Evolutionary conservation across 2,113 vertebrate genomes (phyloP), one percentile per base, ranked within the genome.

Genomic region (Plecturocebus donacophilus): DNA sequence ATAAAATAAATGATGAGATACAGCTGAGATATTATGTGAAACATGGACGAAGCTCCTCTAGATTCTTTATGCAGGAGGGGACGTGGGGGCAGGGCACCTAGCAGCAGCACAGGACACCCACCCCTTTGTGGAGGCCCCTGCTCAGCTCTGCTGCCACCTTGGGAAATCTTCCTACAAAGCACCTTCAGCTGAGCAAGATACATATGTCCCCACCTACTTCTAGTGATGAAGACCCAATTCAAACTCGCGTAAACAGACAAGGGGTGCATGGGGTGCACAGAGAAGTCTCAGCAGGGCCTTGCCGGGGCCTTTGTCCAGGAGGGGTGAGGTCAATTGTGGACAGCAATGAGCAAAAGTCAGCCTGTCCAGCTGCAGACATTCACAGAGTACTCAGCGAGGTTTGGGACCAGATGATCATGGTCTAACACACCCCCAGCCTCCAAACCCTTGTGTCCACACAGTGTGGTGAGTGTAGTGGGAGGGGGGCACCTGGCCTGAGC

Each of bases 111-210:
- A 30, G 19, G 90, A 73, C 0, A 1, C 54, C 23, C 47, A 42
- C 56, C 38, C 19, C 85, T 38, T 56, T 11, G 12, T 35, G 66
- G 11, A 8, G 58, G 19, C 14, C 45, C 64, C 42, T 16, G 0
- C 61, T 38, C n/a, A 84, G 38, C 20, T 89, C 58, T 90, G 5
- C 73, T 73, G 27, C 17, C 61, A 19, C 70, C 52, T 52, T 56
- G 52, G 73, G 56, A 49, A 61, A 81, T 54, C 17, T 81, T 81
- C 20, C 49, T 94, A 27, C 21, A 91, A 91, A 82, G 56, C 73
- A 79, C 56, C n/a, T 91, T 86, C n/a, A 54, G 54, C 86, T 86
- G 45, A 82, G 25, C 61, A 47, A 87, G 21, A 88, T 87, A 52
- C 8, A n/a, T 73, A 23, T 61, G 10, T 76, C 30, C 68, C 38